A percentile compares a stretch with the other conserved stretches of the same genome.
These are phyloP conservation scores for Pleuronectes platessa DNA, from an alignment of 2,113 vertebrate species.

Conservation along the genomic window DNA sequence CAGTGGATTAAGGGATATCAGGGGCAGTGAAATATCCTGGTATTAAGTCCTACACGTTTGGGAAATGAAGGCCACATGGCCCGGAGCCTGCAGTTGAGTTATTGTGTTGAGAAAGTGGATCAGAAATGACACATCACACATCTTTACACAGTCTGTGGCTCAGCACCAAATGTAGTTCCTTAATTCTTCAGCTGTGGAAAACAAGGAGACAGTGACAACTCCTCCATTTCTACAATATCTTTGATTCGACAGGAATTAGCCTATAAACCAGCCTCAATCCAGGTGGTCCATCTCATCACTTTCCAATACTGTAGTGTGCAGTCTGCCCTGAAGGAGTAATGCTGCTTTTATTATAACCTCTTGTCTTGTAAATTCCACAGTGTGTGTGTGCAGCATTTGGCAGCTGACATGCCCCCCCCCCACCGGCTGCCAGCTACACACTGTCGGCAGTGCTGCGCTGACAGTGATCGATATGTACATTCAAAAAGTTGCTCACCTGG, in stretches of 20 bases:
- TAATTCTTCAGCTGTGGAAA: no score
- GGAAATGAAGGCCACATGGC: not conserved
- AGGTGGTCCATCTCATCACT: no score
- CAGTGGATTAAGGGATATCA: not conserved
- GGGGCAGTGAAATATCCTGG: not conserved
- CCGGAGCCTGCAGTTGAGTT: no score
- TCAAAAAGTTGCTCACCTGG: conserved; percentile 32
- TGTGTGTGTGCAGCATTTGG: not conserved
- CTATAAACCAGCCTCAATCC: no score
- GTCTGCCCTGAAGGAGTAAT: not conserved
- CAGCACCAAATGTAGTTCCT: no score
- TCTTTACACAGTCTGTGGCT: not conserved
- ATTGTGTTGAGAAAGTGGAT: not conserved
- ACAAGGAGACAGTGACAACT: no score
- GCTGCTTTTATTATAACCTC: not conserved
- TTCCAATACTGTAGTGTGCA: not conserved
- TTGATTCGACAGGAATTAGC: no score
- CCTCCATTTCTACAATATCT: no score
- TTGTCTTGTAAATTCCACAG: not conserved
- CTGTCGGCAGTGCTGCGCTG: not conserved
- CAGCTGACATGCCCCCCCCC: not conserved
- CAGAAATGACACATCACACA: not conserved
- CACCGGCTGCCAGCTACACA: not conserved
- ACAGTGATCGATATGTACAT: conserved; percentile 37
- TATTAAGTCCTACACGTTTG: not conserved